Evolutionary conservation across 2,113 vertebrate species (phyloP).

Genomic region (Entosphenus tridentatus): DNA sequence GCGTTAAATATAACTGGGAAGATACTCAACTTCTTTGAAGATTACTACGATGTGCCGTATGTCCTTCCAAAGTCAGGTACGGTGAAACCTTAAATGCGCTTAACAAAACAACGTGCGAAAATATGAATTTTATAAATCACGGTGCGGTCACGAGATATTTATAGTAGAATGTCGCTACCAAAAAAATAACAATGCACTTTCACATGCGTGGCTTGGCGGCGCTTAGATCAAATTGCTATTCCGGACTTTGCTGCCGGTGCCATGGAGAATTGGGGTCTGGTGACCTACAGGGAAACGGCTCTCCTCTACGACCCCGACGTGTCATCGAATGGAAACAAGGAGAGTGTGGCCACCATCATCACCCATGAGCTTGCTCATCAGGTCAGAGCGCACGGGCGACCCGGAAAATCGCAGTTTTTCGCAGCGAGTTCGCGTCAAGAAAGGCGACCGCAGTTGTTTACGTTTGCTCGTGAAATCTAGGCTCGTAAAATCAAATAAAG

Average conservation of each 20-base stretch:
- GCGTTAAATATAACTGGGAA: background rate
- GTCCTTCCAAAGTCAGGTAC: slow-evolving; percentile 2
- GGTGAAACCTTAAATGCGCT: background rate
- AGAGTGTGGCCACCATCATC: slow-evolving; percentile 41
- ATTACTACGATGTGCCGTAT: background rate
- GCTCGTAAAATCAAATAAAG: too few species aligned
- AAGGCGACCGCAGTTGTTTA: too few species aligned
- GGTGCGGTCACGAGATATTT: too few species aligned
- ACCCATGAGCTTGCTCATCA: slow-evolving; percentile 74
- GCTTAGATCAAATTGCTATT: slow-evolving; percentile 57
- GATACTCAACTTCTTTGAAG: background rate
- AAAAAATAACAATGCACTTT: too few species aligned
- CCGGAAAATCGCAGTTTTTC: too few species aligned
- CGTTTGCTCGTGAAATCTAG: too few species aligned
- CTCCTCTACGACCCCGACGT: slow-evolving; percentile 26
- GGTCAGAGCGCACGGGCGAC: slow-evolving; percentile 21
- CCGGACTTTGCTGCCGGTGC: slow-evolving; percentile 68
- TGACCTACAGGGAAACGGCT: slow-evolving; percentile 65
- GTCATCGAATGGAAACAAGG: slow-evolving; percentile 58
- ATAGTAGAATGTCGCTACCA: too few species aligned
- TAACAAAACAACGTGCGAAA: too few species aligned
- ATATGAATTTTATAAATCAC: too few species aligned
- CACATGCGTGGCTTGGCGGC: too few species aligned
- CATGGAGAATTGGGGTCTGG: slow-evolving; percentile 95
- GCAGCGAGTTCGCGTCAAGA: too few species aligned